phyloP scores from a whole-genome alignment of 1,140 invertebrate species.

The Galleria mellonella region DNA sequence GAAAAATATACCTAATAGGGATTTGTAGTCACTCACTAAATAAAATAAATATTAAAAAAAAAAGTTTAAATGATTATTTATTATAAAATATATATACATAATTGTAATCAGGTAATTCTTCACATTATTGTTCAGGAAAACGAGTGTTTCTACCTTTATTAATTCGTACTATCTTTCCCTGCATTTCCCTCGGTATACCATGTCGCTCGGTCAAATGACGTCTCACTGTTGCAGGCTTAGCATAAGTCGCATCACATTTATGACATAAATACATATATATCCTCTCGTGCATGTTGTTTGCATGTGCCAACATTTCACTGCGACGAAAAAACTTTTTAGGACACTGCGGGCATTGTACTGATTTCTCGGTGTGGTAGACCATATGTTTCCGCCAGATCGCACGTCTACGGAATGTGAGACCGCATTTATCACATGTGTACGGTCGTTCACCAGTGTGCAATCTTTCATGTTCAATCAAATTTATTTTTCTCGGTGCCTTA shows the following conservation, averaged over 20 bases:
- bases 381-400: conserved; percentile 54
- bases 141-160: conserved; percentile 19
- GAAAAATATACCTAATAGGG: too few relatives aligned
- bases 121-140: too few relatives aligned
- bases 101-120: too few relatives aligned
- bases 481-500: conserved; percentile 42
- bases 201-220: conserved; percentile 48
- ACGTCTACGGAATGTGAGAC: conserved; percentile 47
- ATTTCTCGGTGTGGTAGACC: conserved; percentile 46
- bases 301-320: conserved; percentile 42
- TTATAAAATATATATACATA: too few relatives aligned
- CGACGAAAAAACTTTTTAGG: conserved; percentile 41
- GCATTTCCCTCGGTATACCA: conserved; percentile 49
- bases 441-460: conserved; percentile 55
- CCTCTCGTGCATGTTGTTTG: conserved; percentile 49
- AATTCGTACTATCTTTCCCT: conserved; percentile 46
- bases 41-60: too few relatives aligned
- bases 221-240: conserved; percentile 42
- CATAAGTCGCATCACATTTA: conserved; percentile 45
- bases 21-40: too few relatives aligned
- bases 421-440: conserved; percentile 57
- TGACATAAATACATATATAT: conserved; percentile 48
- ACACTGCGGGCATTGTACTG: conserved; percentile 44
- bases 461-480: conserved; percentile 48
- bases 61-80: too few relatives aligned